Evolutionary conservation across 2,113 vertebrate species (phyloP).

Genomic region (Stictonetta naevosa): DNA sequence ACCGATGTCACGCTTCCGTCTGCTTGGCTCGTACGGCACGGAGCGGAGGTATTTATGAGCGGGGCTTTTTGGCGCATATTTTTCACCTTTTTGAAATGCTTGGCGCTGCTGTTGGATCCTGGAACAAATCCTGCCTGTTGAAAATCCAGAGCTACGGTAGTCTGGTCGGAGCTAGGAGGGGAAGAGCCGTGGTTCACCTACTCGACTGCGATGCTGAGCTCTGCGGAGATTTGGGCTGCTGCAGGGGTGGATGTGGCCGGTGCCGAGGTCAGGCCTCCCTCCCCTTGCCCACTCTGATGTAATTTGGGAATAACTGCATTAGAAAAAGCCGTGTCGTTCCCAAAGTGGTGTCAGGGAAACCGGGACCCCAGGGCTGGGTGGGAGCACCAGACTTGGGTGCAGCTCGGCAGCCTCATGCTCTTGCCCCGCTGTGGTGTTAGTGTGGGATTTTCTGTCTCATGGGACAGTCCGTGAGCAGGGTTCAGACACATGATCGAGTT

Average conservation of each 20-base stretch:
- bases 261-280: neutral
- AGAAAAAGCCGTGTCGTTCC: neutral
- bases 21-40: neutral
- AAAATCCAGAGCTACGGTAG: neutral
- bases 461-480: neutral
- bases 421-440: fast-evolving
- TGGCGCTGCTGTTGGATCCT: neutral
- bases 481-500: neutral
- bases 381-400: neutral
- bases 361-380: neutral
- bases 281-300: fast-evolving
- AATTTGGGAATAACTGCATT: neutral
- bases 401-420: neutral
- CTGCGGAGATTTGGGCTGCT: neutral
- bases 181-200: neutral
- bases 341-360: neutral
- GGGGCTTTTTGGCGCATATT: neutral
- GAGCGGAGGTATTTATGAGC: conserved; percentile 55
- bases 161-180: neutral
- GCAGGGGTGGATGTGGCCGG: neutral
- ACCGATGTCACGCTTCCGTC: neutral
- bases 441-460: neutral
- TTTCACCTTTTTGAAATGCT: conserved; percentile 55
- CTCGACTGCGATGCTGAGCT: neutral
- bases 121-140: conserved; percentile 28